Base-by-base conservation (phyloP, 1,140 invertebrate genomes). In the Camponotus pennsylvanicus region DNA sequence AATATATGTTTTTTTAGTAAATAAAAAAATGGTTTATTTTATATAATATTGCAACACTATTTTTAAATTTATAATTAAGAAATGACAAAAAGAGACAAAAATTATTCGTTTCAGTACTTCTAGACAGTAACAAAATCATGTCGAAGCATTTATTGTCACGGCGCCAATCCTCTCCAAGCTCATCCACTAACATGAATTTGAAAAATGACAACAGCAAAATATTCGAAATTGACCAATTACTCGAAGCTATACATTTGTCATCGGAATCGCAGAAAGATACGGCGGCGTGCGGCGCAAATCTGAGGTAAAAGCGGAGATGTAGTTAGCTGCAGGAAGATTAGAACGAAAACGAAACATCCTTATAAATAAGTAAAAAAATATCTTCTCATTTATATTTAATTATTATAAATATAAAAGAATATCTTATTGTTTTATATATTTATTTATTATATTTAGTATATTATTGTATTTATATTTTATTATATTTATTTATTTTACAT, bases 151-250 rank as follows among this genome's bases (percentile, higher is more conserved):
- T 91, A 57, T 21, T 92, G n/a, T 92, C 91, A 7, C 91, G 91
- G 42, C 90, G 92, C 40, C 89, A 92, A 64, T 94, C 93, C 0
- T 92, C 93, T 18, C 92, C 92, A 21, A 86, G 90, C 11, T 89
- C 93, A 1, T 88, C 93, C 0, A 85, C 86, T 21, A 92, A 77
- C 77, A 70, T 93, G 63, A 93, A 90, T 85, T 90, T 89, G 21
- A 88, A 88, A 42, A 91, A 89, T 80, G 80, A 86, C 21, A 93
- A 88, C 79, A 89, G 82, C 8, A 94, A 94, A 86, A 90, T 92
- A 42, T 89, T 91, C 37, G 92, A 94, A 79, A 89, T 92, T 15
- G 93, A 94, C 70, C 90, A 93, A 66, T 86, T 94, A 18, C 75
- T 94, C 0, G 91, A 93, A 57, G 86, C 90, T 18, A 93, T 94